Evolutionary conservation across 2,797 vertebrate genomes (phyloP), one percentile per base, ranked within the genome.

Genomic region (Thunnus albacares): DNA sequence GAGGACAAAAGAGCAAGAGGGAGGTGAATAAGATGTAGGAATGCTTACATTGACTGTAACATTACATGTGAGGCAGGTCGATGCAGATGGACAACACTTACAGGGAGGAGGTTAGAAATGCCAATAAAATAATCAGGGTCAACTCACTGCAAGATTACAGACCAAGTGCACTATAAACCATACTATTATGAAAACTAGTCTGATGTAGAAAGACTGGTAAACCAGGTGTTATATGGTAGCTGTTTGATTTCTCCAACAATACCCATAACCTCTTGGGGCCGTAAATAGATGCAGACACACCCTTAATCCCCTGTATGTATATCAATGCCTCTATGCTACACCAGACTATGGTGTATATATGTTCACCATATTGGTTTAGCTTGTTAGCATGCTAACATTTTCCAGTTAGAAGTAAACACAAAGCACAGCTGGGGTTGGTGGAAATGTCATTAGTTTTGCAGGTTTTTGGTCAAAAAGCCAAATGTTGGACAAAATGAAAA

Each of bases 1-100:
- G 2, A 72, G 62, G 53, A 91, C 66, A 90, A 56, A 86, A 87
- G 73, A 81, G 43, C 66, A 79, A 38, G 28, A 66, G 33, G 17
- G 33, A 81, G 72, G 81, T 87, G 64, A 86, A 74, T 63, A 47
- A 26, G 41, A 63, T 51, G 63, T 5, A 6, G 24, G 69, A 12
- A 2, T 18, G n/a, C 9, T 6, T 43, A 28, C 30, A 47, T 1
- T 64, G 20, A 60, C 52, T 3, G 61, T 24, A 2, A 22, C 10
- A 17, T 63, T 3, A 64, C 5, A 67, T 47, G 51, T 17, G 41
- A 63, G 13, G 24, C 8, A 24, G 53, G 2, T 66, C 49, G 57
- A 24, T 15, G 7, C 41, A 28, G 51, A 74, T 12, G 47, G 28
- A 3, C 43, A 71, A 38, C 1, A 2, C 17, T 66, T 6, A 20